Conservation (phyloP, 1,140 invertebrate genomes). For the Lordiphosa mommai region DNA sequence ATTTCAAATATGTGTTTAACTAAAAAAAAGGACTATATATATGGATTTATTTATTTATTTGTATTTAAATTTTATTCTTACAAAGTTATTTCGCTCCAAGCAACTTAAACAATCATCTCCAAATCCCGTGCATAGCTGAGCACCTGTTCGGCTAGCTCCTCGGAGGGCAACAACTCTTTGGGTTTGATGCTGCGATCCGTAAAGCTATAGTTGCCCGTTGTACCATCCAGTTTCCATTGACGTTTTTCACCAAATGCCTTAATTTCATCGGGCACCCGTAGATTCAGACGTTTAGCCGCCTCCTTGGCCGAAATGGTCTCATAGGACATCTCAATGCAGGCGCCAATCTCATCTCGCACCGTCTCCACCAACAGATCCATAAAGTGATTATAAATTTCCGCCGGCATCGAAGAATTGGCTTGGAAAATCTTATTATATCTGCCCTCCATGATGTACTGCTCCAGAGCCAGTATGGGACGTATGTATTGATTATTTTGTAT, state of each 20-base stretch:
- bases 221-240: conserved; percentile 89
- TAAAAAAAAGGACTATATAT: too few relatives aligned
- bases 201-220: conserved; percentile 89
- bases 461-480: conserved; percentile 95
- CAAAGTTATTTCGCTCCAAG: conserved; percentile 13
- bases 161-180: conserved; percentile 92
- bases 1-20: too few relatives aligned
- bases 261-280: conserved; percentile 88
- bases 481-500: conserved; percentile 97
- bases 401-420: conserved; percentile 92
- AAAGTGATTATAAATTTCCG: conserved; percentile 97
- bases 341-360: conserved; percentile 96
- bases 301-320: conserved; percentile 93
- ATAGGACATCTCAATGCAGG: conserved; percentile 98
- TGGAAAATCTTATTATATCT: conserved; percentile 95
- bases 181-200: conserved; percentile 85
- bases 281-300: conserved; percentile 94
- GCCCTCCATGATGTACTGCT: conserved; percentile 99
- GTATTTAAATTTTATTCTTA: too few relatives aligned
- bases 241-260: conserved; percentile 90
- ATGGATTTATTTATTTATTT: too few relatives aligned
- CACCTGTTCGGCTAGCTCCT: conserved; percentile 93
- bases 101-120: conserved; percentile 97
- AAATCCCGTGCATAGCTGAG: conserved; percentile 98
- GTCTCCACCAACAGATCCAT: conserved; percentile 98